phyloP scores from a whole-genome alignment of 2,888 invertebrate species.

The Papilio elwesi region DNA sequence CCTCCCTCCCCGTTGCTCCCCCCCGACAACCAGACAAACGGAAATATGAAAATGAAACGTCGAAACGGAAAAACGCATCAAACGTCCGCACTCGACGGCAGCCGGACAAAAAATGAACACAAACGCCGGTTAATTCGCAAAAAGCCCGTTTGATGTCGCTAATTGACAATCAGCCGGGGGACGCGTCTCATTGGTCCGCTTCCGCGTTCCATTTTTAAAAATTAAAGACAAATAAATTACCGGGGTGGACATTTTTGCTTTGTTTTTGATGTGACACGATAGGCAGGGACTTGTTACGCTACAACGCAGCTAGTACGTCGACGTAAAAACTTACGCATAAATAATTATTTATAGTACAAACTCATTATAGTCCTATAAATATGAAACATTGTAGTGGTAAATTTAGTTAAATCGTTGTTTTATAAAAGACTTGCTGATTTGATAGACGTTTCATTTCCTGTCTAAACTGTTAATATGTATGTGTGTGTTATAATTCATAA shows the following conservation, averaged over 20 bases:
- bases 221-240: constrained; percentile 82
- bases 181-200: constrained; percentile 80
- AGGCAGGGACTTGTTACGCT: constrained; percentile 36
- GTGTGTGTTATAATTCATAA: too few species aligned
- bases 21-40: constrained; percentile 75
- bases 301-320: constrained; percentile 32
- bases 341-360: not conserved
- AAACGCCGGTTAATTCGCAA: constrained; percentile 83
- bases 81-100: constrained; percentile 67
- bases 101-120: constrained; percentile 80
- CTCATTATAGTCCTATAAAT: not conserved
- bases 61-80: constrained; percentile 81
- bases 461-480: too few species aligned
- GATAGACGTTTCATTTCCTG: too few species aligned
- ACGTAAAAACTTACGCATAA: not conserved
- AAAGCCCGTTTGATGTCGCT: constrained; percentile 85
- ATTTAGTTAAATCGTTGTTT: too few species aligned
- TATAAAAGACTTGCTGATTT: too few species aligned
- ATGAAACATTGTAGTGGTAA: too few species aligned
- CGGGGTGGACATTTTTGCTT: constrained; percentile 66
- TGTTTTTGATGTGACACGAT: constrained; percentile 44
- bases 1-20: constrained; percentile 53
- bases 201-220: constrained; percentile 80
- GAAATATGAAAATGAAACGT: constrained; percentile 83
- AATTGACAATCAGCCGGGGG: constrained; percentile 84